Evolutionary conservation across 2,113 vertebrate genomes (phyloP), one percentile per base, ranked within the genome.

Genomic region (Coracopsis vasa): DNA sequence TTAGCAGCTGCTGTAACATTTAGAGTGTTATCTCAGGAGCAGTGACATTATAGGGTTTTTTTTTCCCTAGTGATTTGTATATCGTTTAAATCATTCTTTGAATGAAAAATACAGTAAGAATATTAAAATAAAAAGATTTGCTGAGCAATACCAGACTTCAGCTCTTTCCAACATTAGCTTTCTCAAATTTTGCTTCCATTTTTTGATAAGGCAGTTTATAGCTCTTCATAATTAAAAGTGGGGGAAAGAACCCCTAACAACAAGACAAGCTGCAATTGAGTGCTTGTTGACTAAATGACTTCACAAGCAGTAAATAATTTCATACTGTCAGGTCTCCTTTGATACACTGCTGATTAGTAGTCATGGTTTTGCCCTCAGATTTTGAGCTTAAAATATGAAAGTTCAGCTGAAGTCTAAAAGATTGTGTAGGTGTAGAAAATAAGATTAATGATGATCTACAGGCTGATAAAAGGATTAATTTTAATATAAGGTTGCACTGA

Each of bases 1-100:
- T 94, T 66, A 79, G 42, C 39, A 87, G 24, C 41, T 88, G 19
- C 23, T 91, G 12, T 91, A 78, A 79, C 42, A 91, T 89, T 89
- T 74, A 28, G 29, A 29, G 18, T 84, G 33, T 56, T 84, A 25
- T 33, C 35, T 87, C 54, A 85, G 70, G 35, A 85, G 42, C 14
- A 4, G 48, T 91, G 37, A 81, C 31, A 25, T 94, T 74, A 70
- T 10, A 88, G 64, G 39, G 41, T 70, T 80, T 56, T 35, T 56
- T 35, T 7, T 9, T 16, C 12, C 33, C 25, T 13, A 28, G 39
- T 60, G 47, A 74, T 67, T 77, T 48, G 2, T 92, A 16, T 73
- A 35, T 79, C 9, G 37, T 77, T 83, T 73, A 51, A 77, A 24
- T 70, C 6, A 33, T 74, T 29, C 35, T 84, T 81, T 48, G 47